phyloP scores from a whole-genome alignment of 2,888 invertebrate genomes.

The Standfussiana lucernea region DNA sequence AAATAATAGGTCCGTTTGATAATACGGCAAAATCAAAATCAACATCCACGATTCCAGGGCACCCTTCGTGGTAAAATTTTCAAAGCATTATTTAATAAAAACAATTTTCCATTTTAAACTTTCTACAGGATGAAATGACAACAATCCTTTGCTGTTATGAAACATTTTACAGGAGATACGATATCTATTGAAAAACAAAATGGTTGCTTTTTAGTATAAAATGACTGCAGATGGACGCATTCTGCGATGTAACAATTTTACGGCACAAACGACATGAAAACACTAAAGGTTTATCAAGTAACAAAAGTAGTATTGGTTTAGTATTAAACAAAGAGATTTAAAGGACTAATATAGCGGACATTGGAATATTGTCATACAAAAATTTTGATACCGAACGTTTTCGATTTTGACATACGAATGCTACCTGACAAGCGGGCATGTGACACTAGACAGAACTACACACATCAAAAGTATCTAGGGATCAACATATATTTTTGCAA shows the following conservation, averaged over 20 bases:
- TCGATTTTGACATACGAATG: no score
- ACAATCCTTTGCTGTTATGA: background rate
- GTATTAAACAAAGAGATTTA: no score
- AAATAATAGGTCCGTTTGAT: slow-evolving; percentile 24
- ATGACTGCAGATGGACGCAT: background rate
- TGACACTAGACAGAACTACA: no score
- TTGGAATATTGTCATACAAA: no score
- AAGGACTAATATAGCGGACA: no score
- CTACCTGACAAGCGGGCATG: no score
- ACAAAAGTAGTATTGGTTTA: no score
- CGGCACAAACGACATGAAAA: no score
- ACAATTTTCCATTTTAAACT: background rate
- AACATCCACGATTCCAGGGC: slow-evolving; percentile 22
- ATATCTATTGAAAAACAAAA: background rate
- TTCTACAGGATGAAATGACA: slow-evolving; percentile 8
- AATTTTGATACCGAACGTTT: no score
- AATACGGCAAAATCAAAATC: slow-evolving; percentile 17
- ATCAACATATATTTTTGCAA: no score
- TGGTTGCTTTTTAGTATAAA: background rate
- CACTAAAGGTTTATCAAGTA: no score
- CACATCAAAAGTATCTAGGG: no score
- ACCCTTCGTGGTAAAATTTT: slow-evolving; percentile 14
- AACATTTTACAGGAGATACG: background rate
- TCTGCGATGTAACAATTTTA: background rate
- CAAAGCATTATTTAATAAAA: slow-evolving; percentile 26